Evolutionary conservation across 2,113 vertebrate genomes (phyloP), one percentile per base, ranked within the genome.

Genomic region (Charadrius vociferus): DNA sequence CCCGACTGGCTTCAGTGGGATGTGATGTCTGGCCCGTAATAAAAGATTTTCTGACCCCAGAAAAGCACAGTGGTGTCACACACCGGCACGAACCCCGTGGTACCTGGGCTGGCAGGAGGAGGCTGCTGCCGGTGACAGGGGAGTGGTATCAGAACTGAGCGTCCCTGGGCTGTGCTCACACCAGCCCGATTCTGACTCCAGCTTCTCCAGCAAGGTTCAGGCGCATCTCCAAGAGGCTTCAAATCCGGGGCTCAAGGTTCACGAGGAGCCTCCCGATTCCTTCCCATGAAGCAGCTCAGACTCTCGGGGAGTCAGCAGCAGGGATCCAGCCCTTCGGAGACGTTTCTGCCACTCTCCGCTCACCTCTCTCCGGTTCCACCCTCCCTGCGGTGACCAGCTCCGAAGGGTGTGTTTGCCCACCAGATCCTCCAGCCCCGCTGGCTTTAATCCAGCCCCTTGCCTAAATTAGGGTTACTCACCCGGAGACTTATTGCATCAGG

Each of bases 1-100:
- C 52, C 7, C 13, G 1, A 6, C 0, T 0, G 34, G 29, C 56
- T 84, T 67, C 5, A 1, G 13, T 10, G 5, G 32, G 72, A 75
- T 16, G 23, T 3, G 6, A 24, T 68, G 63, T 74, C 78, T 91
- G 65, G 77, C 56, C 47, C 30, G 3, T 6, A 59, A 43, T 7
- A 78, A 62, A 81, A 39, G 26, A 47, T 63, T 41, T 85, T 66
- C 39, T 32, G 61, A 24, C 55, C 67, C 56, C 66, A 63, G 23
- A 63, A 62, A 39, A 72, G 65, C 65, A 13, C 13, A 22, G 68
- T 3, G 41, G 14, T n/a, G n/a, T 37, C 73, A 37, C 3, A 47
- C 3, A 2, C 19, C 1, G 1, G 10, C 12, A 7, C 3, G 5
- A 32, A 43, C 52, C 23, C 15, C 26, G 43, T 10, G 3, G 5